phyloP scores from a whole-genome alignment of 2,888 invertebrate species.

The Parnassius glacialis region DNA sequence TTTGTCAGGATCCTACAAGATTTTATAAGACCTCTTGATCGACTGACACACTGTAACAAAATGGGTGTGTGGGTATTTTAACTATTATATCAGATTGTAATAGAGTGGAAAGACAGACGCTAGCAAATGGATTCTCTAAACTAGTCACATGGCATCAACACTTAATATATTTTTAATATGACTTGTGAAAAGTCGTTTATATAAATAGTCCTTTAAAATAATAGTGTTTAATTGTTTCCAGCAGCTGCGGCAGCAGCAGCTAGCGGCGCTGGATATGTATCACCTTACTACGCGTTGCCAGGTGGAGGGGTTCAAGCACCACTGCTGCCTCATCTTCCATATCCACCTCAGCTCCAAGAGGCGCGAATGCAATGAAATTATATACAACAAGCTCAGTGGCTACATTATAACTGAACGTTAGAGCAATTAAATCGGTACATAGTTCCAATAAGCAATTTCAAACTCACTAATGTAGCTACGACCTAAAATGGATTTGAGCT shows the following conservation, averaged over 20 bases:
- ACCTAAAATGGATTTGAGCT: not conserved
- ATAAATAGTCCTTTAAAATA: not conserved
- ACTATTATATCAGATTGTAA: too few relatives aligned
- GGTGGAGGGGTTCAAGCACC: conserved; percentile 81
- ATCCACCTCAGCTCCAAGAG: conserved; percentile 87
- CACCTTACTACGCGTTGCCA: conserved; percentile 87
- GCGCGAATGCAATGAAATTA: conserved; percentile 85
- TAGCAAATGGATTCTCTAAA: too few relatives aligned
- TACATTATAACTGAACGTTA: conserved; percentile 25
- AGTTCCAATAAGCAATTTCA: conserved; percentile 18
- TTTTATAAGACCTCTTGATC: too few relatives aligned
- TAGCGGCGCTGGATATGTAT: conserved; percentile 86
- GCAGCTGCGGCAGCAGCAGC: conserved; percentile 74
- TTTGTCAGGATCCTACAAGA: too few relatives aligned
- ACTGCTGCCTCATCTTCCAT: conserved; percentile 84
- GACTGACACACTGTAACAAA: too few relatives aligned
- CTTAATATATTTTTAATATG: too few relatives aligned
- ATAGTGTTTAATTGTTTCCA: not conserved
- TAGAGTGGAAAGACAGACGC: too few relatives aligned
- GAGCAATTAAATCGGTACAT: conserved; percentile 22
- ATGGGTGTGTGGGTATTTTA: too few relatives aligned
- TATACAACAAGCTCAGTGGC: conserved; percentile 28
- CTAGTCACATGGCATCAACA: too few relatives aligned
- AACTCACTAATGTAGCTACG: conserved; percentile 27
- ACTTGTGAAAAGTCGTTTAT: not conserved